phyloP scores from a whole-genome alignment of 2,797 vertebrate species.

The Microctenopoma steveboyesi region DNA sequence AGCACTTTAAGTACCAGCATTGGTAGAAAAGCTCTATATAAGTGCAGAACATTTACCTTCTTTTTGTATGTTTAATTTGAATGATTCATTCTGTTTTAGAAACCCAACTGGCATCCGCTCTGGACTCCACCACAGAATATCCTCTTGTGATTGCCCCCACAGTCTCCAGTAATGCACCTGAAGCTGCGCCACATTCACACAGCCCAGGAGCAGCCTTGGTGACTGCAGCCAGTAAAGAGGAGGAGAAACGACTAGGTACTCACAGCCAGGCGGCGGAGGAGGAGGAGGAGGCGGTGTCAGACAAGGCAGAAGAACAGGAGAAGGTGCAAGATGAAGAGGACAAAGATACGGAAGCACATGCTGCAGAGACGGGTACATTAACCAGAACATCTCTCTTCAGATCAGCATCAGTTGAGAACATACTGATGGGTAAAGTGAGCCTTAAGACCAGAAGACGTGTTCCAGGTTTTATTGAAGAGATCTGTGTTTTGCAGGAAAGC shows the following conservation, averaged over 20 bases:
- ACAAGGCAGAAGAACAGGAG: conserved; percentile 9
- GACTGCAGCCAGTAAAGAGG: neutral
- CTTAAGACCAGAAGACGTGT: too few relatives aligned
- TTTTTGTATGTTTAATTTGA: neutral
- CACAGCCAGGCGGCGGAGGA: neutral
- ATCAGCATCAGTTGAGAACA: neutral
- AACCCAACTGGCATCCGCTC: neutral
- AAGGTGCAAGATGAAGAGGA: neutral
- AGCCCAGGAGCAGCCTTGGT: neutral
- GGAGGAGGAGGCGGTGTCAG: too few relatives aligned
- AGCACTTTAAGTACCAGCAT: too few relatives aligned
- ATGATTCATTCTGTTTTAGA: conserved; percentile 1
- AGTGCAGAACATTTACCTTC: too few relatives aligned
- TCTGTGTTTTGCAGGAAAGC: conserved; percentile 40
- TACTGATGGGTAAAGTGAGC: neutral
- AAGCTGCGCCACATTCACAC: conserved; percentile 1
- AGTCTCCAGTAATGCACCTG: neutral
- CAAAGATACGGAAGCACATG: neutral
- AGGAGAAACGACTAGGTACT: neutral
- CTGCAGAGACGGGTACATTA: conserved; percentile 21
- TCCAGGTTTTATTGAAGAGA: neutral
- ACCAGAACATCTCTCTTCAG: neutral
- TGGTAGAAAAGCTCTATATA: too few relatives aligned
- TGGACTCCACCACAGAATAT: neutral
- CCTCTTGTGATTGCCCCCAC: neutral